Evolutionary conservation across 2,888 invertebrate genomes (phyloP).

Genomic region (Andrena haemorrhoa): DNA sequence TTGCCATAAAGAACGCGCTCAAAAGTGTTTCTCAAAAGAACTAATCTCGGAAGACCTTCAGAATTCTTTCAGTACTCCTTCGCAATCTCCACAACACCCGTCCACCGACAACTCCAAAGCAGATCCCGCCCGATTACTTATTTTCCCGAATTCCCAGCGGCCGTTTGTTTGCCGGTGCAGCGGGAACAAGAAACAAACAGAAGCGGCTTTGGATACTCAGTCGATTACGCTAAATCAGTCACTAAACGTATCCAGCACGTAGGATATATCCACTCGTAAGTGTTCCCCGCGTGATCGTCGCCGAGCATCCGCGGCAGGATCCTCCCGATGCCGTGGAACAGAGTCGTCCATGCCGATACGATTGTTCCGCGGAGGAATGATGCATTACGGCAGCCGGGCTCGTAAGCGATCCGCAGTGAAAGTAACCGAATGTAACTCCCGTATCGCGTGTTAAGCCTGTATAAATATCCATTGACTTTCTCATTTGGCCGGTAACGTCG

Average conservation of each 20-base stretch:
- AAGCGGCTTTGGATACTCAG: background rate
- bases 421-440: constrained; percentile 51
- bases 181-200: constrained; percentile 6
- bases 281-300: background rate
- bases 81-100: background rate
- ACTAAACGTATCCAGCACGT: background rate
- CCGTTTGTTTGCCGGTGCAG: constrained; percentile 29
- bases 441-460: constrained; percentile 51
- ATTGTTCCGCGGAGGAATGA: constrained; percentile 23
- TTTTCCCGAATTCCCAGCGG: constrained; percentile 1
- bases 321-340: background rate
- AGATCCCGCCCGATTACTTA: constrained; percentile 14
- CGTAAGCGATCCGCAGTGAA: constrained; percentile 41
- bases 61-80: too few relatives aligned
- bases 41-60: too few relatives aligned
- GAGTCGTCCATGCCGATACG: background rate
- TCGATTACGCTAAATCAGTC: constrained; percentile 10
- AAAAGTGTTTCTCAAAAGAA: background rate
- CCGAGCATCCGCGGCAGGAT: background rate
- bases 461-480: constrained; percentile 58
- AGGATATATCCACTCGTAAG: background rate
- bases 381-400: constrained; percentile 1
- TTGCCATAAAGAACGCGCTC: background rate
- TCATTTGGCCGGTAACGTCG: constrained; percentile 40
- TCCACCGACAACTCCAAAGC: background rate